Base-by-base conservation (phyloP, 2,113 vertebrate genomes). In the Phainopepla nitens region DNA sequence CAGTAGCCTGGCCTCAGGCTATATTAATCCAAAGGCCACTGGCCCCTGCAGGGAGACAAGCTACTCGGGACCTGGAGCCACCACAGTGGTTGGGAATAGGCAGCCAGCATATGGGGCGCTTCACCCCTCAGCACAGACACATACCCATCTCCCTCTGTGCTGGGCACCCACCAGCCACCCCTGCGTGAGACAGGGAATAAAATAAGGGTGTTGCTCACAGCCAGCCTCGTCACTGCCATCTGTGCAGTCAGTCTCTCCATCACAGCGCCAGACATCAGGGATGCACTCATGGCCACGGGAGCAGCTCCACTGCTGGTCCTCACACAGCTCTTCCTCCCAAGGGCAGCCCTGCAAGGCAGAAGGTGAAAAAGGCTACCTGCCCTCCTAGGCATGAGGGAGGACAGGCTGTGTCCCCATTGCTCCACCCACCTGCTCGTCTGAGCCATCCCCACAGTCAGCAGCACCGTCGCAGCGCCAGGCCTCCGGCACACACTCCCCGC, bases 381-480 rank as follows among this genome's bases (percentile, higher is more conserved):
- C 25, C 36, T 45, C 12, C 14, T 0, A 1, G 41, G 16, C 45
- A 50, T 0, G 0, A 51, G 27, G 0, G 0, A 19, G 64, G 35
- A 47, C 24, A 44, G 27, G 29, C 35, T 42, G 11, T 6, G 7
- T 41, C 53, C 35, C 35, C 24, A 8, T 10, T 53, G 57, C 31
- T 29, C 27, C 56, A 51, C 83, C 29, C 90, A 99, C 99, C 98
- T 98, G 98, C 93, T 99, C 99, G 0, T 99, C 99, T 0, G 97
- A 98, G 9, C 99, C 98, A 3, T 99, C 99, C 44, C 56, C 31
- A 39, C 99, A 99, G 98, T 99, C 99, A 0, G 96, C n/a, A 11
- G 98, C 93, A 0, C 98, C 98, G 13, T 99, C 99, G 27, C 99
- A 99, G 49, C 98, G 78, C 99, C 99, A 99, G 27, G 98, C 98